These are phyloP conservation scores for Aegithalos caudatus DNA, from an alignment of 2,113 vertebrate species.

Conservation along the genomic window DNA sequence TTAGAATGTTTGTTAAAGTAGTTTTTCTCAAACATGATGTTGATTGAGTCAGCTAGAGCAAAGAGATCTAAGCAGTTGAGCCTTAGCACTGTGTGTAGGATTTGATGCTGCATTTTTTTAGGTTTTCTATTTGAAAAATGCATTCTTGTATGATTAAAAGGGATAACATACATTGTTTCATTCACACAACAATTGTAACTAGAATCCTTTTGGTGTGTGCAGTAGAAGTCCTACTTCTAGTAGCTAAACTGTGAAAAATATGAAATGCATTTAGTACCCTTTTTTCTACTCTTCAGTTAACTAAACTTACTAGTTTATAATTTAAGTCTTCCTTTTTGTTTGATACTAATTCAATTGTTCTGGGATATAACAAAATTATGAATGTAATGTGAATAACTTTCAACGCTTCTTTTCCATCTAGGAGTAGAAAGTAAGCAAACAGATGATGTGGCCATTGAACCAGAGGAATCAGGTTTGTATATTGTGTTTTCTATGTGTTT, in stretches of 20 bases:
- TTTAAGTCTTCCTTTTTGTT: background rate
- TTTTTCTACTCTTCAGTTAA: background rate
- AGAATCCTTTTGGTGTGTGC: background rate
- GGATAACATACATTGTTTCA: background rate
- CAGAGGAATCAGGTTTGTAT: constrained; percentile 53
- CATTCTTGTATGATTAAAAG: background rate
- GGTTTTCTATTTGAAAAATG: background rate
- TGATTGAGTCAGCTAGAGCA: background rate
- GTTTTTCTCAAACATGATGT: background rate
- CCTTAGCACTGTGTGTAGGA: background rate
- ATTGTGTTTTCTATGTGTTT: background rate
- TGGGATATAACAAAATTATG: background rate
- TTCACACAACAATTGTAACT: background rate
- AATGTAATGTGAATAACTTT: background rate
- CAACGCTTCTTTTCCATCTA: background rate
- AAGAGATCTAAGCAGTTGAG: background rate
- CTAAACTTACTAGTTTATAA: background rate
- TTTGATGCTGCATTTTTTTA: background rate
- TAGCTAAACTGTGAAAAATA: background rate
- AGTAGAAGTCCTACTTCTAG: background rate
- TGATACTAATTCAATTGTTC: background rate
- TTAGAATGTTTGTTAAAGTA: background rate
- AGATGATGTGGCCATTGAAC: background rate
- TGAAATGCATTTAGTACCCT: background rate
- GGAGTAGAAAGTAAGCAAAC: background rate